Conservation (phyloP, 2,113 vertebrate species). For the Rhinogobius similis region DNA sequence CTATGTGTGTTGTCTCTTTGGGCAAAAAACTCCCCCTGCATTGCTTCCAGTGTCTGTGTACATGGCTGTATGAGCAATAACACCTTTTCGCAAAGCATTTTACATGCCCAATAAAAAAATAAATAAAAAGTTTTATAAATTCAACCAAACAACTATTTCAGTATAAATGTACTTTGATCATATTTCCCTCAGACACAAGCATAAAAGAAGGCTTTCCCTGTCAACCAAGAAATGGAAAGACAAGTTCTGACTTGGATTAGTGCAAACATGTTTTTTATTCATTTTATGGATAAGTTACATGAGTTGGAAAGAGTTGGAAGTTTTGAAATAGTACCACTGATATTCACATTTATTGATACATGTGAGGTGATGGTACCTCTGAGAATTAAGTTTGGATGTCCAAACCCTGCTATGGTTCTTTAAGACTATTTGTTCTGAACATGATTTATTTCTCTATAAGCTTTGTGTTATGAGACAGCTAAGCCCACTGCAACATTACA, state of each 20-base stretch:
- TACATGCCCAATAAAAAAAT: too few species aligned
- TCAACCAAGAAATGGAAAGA: too few species aligned
- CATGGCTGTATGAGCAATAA: too few species aligned
- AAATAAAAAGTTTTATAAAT: too few species aligned
- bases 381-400: not conserved
- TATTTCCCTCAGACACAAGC: not conserved
- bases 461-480: not conserved
- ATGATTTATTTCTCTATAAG: not conserved
- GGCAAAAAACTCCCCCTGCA: too few species aligned
- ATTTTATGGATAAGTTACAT: not conserved
- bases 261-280: not conserved
- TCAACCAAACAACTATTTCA: too few species aligned
- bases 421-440: not conserved
- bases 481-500: not conserved
- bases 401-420: not conserved
- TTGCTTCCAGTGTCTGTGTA: too few species aligned
- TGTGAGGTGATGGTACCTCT: not conserved
- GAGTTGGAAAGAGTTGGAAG: not conserved
- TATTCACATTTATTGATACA: not conserved
- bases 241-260: not conserved
- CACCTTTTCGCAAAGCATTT: too few species aligned
- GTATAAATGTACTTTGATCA: too few species aligned
- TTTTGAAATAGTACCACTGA: not conserved
- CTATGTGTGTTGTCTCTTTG: too few species aligned
- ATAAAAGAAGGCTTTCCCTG: too few species aligned